Evolutionary conservation across 2,888 invertebrate genomes (phyloP).

Genomic region (Nemapogon koenigi): DNA sequence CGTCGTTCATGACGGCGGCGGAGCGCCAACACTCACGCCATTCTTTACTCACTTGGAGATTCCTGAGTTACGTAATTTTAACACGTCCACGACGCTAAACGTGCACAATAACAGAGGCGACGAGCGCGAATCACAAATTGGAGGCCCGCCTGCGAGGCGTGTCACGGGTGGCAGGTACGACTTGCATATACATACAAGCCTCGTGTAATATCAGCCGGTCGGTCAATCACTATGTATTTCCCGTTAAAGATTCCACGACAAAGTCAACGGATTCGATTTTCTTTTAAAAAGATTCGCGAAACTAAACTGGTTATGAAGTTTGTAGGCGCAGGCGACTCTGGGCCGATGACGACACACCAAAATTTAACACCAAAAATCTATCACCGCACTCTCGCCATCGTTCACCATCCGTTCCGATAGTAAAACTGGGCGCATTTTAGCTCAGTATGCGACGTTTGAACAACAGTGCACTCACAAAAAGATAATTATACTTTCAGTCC

Average conservation of each 20-base stretch:
- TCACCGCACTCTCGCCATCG: slow-evolving; percentile 66
- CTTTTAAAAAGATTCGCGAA: slow-evolving; percentile 3
- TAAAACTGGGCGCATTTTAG: slow-evolving; percentile 64
- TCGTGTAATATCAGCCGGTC: slow-evolving; percentile 67
- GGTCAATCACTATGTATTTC: slow-evolving; percentile 64
- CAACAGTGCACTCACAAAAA: slow-evolving; percentile 56
- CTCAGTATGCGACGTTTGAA: slow-evolving; percentile 52
- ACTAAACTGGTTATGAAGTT: slow-evolving; percentile 13
- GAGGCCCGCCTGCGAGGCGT: slow-evolving; percentile 65
- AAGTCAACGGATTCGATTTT: slow-evolving; percentile 26
- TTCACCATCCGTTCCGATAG: slow-evolving; percentile 61
- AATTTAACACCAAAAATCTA: slow-evolving; percentile 66
- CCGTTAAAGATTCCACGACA: slow-evolving; percentile 40
- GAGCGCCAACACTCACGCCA: slow-evolving; percentile 64
- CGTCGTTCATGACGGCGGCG: slow-evolving; percentile 65
- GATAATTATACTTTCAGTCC: slow-evolving; percentile 46
- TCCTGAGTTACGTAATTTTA: slow-evolving; percentile 66
- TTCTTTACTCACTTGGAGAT: slow-evolving; percentile 60
- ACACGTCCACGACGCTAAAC: slow-evolving; percentile 58
- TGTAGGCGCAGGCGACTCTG: slow-evolving; percentile 25
- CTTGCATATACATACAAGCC: slow-evolving; percentile 66
- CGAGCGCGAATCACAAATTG: slow-evolving; percentile 58
- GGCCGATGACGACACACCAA: slow-evolving; percentile 61
- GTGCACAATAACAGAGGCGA: slow-evolving; percentile 58
- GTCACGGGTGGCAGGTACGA: slow-evolving; percentile 64